Evolutionary conservation across 2,113 vertebrate species (phyloP), one percentile per base, ranked within the genome.

Genomic region (Stigmatopora nigra): DNA sequence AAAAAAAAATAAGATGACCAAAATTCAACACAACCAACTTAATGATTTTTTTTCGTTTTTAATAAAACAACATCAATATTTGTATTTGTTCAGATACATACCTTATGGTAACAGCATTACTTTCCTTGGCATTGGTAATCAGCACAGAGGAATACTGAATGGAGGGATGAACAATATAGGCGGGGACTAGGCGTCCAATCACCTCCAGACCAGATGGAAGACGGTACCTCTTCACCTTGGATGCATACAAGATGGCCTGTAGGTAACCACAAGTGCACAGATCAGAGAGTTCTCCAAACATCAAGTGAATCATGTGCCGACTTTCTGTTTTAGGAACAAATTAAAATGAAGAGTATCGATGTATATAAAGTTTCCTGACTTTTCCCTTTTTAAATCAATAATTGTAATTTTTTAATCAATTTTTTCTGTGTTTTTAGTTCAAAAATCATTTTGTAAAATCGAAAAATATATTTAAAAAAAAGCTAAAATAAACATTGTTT

Each of bases 161-260:
- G 0, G 84, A 82, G 0, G 96, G 96, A 56, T 88, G 81, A 48
- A 78, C 51, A 68, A 98, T 80, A 57, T 84, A 68, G 3, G 92
- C 84, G 35, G 94, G 93, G 61, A 92, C 72, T 16, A 61, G 46
- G 46, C 69, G 31, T 51, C 70, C 69, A 80, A 9, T 2, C 1
- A 78, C 60, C 55, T 81, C 19, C 17, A 80, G 19, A 38, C 80
- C 80, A 58, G 77, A 81, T 31, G 78, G 83, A 7, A 78, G 69
- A 6, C 16, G 51, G 36, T 7, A 38, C 48, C 11, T 7, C 6
- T 88, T 80, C 31, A 80, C 82, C 8, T 7, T 84, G 7, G 87
- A 90, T 64, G 89, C 79, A 71, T 96, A 98, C 2, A 98, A 87
- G 69, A 98, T 97, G 16, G 94, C 94, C 87, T 88, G 65, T 19